A percentile compares a stretch with the other conserved stretches of the same genome.
Conservation (phyloP, 2,113 vertebrate genomes). For the Triplophysa siluroides region DNA sequence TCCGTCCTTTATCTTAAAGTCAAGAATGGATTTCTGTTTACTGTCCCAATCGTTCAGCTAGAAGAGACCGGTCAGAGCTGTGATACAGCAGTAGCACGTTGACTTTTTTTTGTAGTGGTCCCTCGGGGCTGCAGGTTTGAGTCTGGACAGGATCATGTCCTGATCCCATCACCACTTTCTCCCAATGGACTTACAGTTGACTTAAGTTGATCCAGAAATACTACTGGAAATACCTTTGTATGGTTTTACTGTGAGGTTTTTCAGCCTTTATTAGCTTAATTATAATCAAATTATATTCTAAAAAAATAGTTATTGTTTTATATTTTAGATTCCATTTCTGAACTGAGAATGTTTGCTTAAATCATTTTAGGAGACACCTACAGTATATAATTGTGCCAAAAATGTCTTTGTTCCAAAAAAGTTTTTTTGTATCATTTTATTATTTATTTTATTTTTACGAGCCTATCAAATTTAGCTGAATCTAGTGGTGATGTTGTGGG, state of each 20-base stretch:
- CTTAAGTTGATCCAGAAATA: not conserved
- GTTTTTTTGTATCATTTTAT: no score
- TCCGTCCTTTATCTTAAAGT: conserved; percentile 89
- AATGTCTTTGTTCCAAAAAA: no score
- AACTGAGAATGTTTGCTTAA: no score
- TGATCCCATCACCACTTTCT: not conserved
- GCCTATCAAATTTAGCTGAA: no score
- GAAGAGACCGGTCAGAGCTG: not conserved
- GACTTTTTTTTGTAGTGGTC: not conserved
- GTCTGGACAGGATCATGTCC: not conserved
- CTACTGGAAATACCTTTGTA: not conserved
- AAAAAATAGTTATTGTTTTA: no score
- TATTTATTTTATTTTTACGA: no score
- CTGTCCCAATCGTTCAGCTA: not conserved
- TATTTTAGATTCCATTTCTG: no score
- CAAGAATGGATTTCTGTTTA: conserved; percentile 29
- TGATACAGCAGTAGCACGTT: not conserved
- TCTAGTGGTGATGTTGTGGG: no score
- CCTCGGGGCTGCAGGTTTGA: not conserved
- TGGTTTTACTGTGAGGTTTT: not conserved
- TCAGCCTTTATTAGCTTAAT: not conserved
- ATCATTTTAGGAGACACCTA: no score
- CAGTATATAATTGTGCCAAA: no score
- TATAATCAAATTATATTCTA: not conserved
- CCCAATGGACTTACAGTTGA: not conserved